phyloP scores from a whole-genome alignment of 30 jellyfish, hydroid and myxozoan species.

The Aurelia coerulea region DNA sequence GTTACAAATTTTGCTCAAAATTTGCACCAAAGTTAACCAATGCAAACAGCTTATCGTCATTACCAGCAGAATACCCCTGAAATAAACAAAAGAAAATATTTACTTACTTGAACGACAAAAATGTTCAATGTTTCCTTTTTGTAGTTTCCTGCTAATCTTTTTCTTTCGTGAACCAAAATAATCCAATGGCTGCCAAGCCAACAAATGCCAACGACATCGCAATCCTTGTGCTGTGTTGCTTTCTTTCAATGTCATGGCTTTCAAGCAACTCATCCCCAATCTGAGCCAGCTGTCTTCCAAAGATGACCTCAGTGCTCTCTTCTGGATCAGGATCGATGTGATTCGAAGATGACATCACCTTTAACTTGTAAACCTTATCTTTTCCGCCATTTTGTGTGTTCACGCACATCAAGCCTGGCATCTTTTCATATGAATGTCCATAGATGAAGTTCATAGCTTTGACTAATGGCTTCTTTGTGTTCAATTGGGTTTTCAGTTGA shows the following conservation, averaged over 20 bases:
- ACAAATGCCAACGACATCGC: constrained; percentile 51
- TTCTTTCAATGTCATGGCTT: constrained; percentile 9
- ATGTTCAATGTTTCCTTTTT: not conserved
- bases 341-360: constrained; percentile 10
- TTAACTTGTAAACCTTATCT: not conserved
- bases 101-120: too few species aligned
- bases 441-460: not conserved
- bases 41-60: too few species aligned
- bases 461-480: not conserved
- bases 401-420: constrained; percentile 20
- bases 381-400: not conserved
- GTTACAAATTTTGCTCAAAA: too few species aligned
- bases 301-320: constrained; percentile 16
- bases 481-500: constrained; percentile 12
- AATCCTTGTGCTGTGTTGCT: not conserved
- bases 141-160: not conserved
- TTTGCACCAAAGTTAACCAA: too few species aligned
- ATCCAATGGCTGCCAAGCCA: constrained; percentile 50
- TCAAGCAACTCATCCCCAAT: constrained; percentile 54
- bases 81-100: too few species aligned
- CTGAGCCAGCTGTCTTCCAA: constrained; percentile 48
- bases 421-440: not conserved
- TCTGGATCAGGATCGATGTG: constrained; percentile 63
- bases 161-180: constrained; percentile 17
- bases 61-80: too few species aligned